Evolutionary conservation across 2,113 vertebrate genomes (phyloP).

Genomic region (Tretioscincus oriximinensis): DNA sequence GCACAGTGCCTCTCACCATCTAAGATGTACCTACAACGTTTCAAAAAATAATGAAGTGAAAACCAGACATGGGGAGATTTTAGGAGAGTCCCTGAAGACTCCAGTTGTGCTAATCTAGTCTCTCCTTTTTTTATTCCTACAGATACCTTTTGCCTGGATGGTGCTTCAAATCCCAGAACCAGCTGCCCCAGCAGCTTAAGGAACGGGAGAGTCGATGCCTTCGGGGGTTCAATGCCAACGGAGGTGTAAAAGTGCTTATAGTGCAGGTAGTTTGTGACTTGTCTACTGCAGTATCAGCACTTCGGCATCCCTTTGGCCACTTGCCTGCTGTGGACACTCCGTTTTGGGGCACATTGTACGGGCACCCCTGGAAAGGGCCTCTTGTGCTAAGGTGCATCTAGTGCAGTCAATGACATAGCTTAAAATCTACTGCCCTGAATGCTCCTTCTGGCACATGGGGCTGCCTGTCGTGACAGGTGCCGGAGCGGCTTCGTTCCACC

Average conservation of each 20-base stretch:
- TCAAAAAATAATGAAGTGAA: too few species aligned
- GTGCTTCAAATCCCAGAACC: background rate
- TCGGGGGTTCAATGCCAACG: slow-evolving; percentile 56
- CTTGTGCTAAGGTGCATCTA: slow-evolving; percentile 99
- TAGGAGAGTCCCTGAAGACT: too few species aligned
- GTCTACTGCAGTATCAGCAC: slow-evolving; percentile 83
- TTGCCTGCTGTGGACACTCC: background rate
- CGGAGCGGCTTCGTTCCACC: too few species aligned
- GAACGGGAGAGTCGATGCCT: background rate
- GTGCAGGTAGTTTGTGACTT: slow-evolving; percentile 79
- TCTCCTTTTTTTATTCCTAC: slow-evolving; percentile 22
- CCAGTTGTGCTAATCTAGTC: too few species aligned
- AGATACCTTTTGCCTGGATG: background rate
- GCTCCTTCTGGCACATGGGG: slow-evolving; percentile 96
- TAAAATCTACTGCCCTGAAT: slow-evolving; percentile 98
- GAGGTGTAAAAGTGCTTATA: slow-evolving; percentile 87
- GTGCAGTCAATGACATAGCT: slow-evolving; percentile 96
- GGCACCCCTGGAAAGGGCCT: slow-evolving; percentile 15
- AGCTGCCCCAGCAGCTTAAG: background rate
- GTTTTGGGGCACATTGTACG: background rate
- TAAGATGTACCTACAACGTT: too few species aligned
- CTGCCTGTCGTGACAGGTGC: slow-evolving; percentile 37
- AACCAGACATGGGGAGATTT: too few species aligned
- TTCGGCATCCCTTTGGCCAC: slow-evolving; percentile 78
- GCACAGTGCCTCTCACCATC: too few species aligned